phyloP scores from a whole-genome alignment of 2,113 vertebrate genomes.

The Glaucidium brasilianum region DNA sequence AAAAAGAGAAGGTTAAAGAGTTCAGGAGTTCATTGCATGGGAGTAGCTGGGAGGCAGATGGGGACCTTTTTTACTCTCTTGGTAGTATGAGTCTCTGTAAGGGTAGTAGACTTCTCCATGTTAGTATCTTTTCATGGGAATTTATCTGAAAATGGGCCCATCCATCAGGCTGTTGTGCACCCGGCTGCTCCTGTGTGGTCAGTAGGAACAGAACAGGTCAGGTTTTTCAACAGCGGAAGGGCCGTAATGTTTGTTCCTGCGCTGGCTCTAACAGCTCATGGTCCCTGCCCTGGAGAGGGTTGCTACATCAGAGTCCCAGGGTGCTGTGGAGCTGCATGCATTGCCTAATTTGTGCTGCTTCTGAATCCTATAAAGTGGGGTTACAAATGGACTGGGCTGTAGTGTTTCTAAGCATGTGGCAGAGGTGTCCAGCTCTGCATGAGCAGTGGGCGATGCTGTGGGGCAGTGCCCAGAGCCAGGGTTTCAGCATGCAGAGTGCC shows the following conservation, averaged over 20 bases:
- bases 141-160: not conserved
- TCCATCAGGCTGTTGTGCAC: not conserved
- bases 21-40: not conserved
- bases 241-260: not conserved
- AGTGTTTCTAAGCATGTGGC: not conserved
- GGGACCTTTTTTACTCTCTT: not conserved
- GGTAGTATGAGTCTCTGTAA: not conserved
- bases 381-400: not conserved
- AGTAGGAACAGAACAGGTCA: not conserved
- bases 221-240: not conserved
- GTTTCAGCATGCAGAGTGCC: not conserved
- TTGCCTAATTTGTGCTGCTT: not conserved
- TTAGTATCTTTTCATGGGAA: not conserved
- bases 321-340: not conserved
- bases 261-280: not conserved
- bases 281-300: not conserved
- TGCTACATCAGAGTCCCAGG: not conserved
- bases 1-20: not conserved
- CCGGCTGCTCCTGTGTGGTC: fast-evolving
- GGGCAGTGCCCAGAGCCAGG: not conserved
- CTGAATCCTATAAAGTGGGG: not conserved
- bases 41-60: not conserved
- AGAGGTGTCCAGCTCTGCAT: not conserved
- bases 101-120: not conserved
- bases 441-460: not conserved